phyloP scores from a whole-genome alignment of 2,113 vertebrate genomes.

The Tautogolabrus adspersus region DNA sequence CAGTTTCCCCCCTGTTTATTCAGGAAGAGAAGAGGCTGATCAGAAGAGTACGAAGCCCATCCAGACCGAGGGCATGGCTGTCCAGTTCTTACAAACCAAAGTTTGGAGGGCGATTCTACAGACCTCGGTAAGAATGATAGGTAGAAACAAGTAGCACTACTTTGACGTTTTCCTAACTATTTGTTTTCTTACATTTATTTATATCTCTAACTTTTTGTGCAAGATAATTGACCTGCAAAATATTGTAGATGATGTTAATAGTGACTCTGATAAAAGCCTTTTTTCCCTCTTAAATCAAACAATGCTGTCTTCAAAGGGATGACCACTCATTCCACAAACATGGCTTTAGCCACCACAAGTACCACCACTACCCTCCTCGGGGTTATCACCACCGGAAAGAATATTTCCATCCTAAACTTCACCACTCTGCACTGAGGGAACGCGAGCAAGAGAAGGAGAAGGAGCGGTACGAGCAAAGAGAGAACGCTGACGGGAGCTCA shows the following conservation, averaged over 20 bases:
- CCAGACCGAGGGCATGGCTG: constrained; percentile 48
- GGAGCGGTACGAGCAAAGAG: constrained; percentile 39
- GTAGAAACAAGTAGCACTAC: not conserved
- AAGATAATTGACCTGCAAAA: not conserved
- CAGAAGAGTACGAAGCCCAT: constrained; percentile 67
- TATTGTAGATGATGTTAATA: not conserved
- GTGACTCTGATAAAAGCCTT: not conserved
- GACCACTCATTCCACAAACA: constrained; percentile 61
- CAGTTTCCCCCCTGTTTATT: not conserved
- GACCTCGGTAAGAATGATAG: constrained; percentile 55
- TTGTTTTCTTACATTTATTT: not conserved
- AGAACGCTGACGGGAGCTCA: constrained; percentile 6
- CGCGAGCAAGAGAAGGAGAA: constrained; percentile 23
- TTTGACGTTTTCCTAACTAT: not conserved
- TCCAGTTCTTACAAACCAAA: constrained; percentile 58
- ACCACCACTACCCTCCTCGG: constrained; percentile 28
- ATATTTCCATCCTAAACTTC: constrained; percentile 33
- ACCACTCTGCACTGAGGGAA: constrained; percentile 30
- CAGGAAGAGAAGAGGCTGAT: constrained; percentile 63
- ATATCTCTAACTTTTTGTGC: too few species aligned
- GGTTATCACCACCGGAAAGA: constrained; percentile 8
- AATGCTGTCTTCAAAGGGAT: constrained; percentile 59
- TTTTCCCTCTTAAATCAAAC: not conserved
- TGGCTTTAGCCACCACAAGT: constrained; percentile 46
- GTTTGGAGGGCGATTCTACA: constrained; percentile 45